Evolutionary conservation across 2,888 invertebrate genomes (phyloP).

Genomic region (Aspidiotus destructor): DNA sequence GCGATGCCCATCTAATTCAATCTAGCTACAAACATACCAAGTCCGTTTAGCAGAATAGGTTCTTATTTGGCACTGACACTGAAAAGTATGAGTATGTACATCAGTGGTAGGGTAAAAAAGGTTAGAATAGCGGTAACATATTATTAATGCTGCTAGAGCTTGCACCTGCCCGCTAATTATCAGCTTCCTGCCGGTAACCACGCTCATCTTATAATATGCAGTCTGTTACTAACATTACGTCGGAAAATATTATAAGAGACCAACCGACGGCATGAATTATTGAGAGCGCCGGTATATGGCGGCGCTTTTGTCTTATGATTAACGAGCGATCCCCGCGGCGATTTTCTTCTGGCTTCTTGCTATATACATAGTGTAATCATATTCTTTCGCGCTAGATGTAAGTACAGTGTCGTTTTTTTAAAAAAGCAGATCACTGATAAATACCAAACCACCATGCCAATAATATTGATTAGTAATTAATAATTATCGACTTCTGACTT

Average conservation of each 20-base stretch:
- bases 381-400: constrained; percentile 19
- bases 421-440: constrained; percentile 17
- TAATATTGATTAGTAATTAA: constrained; percentile 18
- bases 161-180: constrained; percentile 32
- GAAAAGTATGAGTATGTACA: no score
- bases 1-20: no score
- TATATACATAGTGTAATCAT: constrained; percentile 17
- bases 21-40: not conserved
- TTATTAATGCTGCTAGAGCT: constrained; percentile 31
- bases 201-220: constrained; percentile 29
- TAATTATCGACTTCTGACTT: no score
- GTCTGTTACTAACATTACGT: constrained; percentile 26
- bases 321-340: constrained; percentile 31
- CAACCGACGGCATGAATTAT: constrained; percentile 32
- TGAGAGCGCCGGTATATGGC: constrained; percentile 30
- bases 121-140: constrained; percentile 29
- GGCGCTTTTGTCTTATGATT: constrained; percentile 31
- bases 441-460: constrained; percentile 11
- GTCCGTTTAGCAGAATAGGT: not conserved
- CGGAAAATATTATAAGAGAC: constrained; percentile 31
- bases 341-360: constrained; percentile 27
- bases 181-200: constrained; percentile 33
- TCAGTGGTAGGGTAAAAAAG: constrained; percentile 9
- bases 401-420: constrained; percentile 22
- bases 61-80: constrained; percentile 11